phyloP scores from a whole-genome alignment of 2,797 vertebrate species.

The Iguana delicatissima region DNA sequence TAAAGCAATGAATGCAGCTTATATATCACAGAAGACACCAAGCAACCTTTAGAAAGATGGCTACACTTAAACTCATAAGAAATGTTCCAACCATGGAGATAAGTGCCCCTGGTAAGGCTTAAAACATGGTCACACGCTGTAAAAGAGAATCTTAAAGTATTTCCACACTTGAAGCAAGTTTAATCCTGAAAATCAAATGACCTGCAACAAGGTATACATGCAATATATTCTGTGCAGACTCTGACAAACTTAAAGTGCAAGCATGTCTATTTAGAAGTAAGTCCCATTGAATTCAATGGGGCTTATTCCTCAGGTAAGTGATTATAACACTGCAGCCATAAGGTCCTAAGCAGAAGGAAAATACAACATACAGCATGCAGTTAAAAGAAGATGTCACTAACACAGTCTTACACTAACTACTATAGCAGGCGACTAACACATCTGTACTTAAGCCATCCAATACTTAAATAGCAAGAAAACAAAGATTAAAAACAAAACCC shows the following conservation, averaged over 20 bases:
- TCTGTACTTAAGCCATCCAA: background rate
- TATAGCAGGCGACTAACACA: constrained; percentile 55
- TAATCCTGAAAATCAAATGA: constrained; percentile 42
- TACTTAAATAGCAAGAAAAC: background rate
- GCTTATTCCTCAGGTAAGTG: background rate
- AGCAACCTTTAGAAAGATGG: background rate
- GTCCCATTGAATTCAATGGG: background rate
- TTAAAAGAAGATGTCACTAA: constrained; percentile 44
- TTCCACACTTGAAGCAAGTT: constrained; percentile 49
- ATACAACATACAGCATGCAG: constrained; percentile 72
- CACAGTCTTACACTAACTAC: constrained; percentile 38
- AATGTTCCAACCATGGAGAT: background rate
- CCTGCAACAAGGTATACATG: constrained; percentile 50
- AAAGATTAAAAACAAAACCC: constrained; percentile 41
- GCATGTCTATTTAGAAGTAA: constrained; percentile 27
- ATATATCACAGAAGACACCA: background rate
- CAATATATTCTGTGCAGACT: constrained; percentile 33
- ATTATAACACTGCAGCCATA: background rate
- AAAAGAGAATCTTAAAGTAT: background rate
- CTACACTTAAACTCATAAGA: background rate
- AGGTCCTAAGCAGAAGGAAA: constrained; percentile 12
- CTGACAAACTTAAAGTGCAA: constrained; percentile 15
- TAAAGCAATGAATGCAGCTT: background rate
- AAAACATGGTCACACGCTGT: constrained; percentile 21
- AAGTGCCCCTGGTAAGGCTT: background rate